Evolutionary conservation across 2,113 vertebrate genomes (phyloP).

Genomic region (Ascaphus truei): DNA sequence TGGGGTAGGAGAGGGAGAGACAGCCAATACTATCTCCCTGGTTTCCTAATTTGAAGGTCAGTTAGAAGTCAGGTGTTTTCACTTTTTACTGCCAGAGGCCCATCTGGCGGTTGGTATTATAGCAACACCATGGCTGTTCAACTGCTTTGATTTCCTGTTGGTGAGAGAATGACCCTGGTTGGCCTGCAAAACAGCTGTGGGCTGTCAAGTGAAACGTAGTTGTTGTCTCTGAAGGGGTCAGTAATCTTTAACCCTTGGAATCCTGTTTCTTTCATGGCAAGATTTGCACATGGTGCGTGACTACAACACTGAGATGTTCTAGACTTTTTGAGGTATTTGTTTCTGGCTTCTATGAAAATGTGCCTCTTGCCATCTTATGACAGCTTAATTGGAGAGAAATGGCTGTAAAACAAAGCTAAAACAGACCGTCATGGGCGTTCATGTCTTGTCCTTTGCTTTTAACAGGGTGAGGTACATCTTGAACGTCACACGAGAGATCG

Average conservation of each 20-base stretch:
- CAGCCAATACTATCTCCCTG: neutral
- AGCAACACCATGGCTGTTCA: neutral
- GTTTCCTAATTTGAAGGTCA: neutral
- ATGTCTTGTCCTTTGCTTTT: neutral
- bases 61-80: neutral
- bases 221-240: neutral
- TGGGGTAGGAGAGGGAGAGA: no score
- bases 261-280: neutral
- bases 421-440: neutral
- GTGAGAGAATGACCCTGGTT: neutral
- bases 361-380: no score
- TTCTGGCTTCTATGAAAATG: no score
- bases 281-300: no score
- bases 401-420: no score
- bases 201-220: no score
- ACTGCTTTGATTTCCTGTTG: neutral
- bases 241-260: conserved; percentile 11
- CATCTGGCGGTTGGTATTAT: neutral
- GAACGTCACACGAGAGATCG: conserved; percentile 94
- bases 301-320: no score
- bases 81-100: neutral
- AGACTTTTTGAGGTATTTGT: no score
- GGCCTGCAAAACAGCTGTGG: neutral
- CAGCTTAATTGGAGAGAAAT: no score
- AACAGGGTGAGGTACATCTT: conserved; percentile 88